Evolutionary conservation across 2,113 vertebrate species (phyloP).

Genomic region (Aphelocoma coerulescens): DNA sequence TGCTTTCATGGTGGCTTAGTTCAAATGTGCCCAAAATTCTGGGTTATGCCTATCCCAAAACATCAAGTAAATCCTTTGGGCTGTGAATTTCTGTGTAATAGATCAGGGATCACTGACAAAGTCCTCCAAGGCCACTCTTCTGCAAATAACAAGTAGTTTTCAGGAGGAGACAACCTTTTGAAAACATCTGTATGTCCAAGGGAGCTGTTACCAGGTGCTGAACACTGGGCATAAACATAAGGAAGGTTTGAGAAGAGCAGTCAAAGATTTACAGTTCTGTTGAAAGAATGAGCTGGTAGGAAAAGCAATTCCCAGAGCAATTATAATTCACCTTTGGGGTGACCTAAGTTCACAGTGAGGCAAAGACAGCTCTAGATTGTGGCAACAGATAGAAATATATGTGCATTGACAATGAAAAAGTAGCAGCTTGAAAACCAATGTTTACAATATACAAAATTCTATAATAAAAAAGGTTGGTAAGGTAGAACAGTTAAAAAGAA

Average conservation of each 20-base stretch:
- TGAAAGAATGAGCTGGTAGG: background rate
- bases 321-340: background rate
- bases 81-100: background rate
- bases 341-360: background rate
- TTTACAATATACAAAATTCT: background rate
- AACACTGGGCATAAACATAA: background rate
- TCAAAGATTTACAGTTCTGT: background rate
- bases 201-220: background rate
- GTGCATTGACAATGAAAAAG: background rate
- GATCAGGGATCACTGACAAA: background rate
- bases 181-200: background rate
- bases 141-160: slow-evolving; percentile 24
- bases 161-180: background rate
- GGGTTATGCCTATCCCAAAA: background rate
- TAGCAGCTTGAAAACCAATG: background rate
- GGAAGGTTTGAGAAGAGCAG: background rate
- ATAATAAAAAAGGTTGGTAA: background rate
- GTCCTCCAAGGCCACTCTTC: background rate
- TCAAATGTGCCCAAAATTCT: background rate
- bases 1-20: background rate
- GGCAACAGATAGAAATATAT: background rate
- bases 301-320: background rate
- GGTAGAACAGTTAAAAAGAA: background rate
- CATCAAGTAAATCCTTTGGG: background rate
- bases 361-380: background rate